A percentile compares a stretch with the other conserved stretches of the same genome.
These are phyloP conservation scores for Anisognathus igniventris DNA, from an alignment of 2,797 vertebrate genomes.

Conservation along the genomic window DNA sequence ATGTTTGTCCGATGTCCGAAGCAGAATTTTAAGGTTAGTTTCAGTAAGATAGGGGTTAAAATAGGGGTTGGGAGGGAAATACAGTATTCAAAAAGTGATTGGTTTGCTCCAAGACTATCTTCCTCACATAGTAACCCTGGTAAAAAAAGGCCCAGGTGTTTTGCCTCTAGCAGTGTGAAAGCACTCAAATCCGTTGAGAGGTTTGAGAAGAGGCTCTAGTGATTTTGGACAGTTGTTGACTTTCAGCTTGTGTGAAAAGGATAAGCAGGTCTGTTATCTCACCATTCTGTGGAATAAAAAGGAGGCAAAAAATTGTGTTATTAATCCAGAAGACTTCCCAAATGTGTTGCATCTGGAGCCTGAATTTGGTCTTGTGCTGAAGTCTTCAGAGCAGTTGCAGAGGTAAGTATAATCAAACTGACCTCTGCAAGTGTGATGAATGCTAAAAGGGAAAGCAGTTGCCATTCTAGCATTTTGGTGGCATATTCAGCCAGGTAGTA, in stretches of 20 bases:
- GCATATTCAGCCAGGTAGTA: background rate
- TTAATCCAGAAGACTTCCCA: background rate
- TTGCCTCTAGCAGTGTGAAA: slow-evolving; percentile 5
- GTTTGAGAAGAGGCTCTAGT: background rate
- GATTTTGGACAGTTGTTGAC: slow-evolving; percentile 5
- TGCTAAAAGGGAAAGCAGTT: background rate
- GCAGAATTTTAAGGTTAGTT: background rate
- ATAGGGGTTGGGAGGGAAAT: background rate
- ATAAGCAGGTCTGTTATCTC: background rate
- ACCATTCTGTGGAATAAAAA: background rate
- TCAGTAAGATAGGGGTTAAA: background rate
- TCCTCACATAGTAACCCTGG: background rate
- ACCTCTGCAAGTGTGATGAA: background rate
- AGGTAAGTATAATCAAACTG: background rate
- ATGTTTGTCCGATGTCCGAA: background rate
- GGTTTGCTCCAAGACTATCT: background rate
- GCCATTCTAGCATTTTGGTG: background rate
- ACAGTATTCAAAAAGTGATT: background rate
- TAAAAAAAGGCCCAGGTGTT: slow-evolving; percentile 12
- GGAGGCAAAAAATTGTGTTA: background rate
- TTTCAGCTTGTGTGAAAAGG: background rate
- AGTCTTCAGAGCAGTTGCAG: background rate
- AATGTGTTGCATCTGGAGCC: background rate
- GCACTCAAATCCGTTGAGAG: background rate
- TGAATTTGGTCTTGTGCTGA: background rate